Base-by-base conservation (phyloP, 2,113 vertebrate genomes). In the Tragelaphus strepsiceros region DNA sequence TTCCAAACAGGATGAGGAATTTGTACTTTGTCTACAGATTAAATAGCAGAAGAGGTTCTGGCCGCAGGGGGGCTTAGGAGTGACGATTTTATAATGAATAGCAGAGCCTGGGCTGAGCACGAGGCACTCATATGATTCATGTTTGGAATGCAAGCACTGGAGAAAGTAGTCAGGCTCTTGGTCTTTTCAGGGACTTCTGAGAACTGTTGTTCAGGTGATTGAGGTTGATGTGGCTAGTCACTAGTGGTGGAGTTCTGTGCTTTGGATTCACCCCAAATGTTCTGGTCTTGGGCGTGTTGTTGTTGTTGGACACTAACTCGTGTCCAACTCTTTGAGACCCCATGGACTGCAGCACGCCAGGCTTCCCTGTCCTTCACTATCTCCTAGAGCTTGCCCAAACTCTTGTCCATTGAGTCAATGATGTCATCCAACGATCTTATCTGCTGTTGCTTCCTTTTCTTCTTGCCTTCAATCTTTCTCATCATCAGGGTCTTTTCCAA, bases 1-100 rank as follows among this genome's bases (percentile, higher is more conserved):
- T 96, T 98, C 96, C 91, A 97, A 98, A 97, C 91, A 82, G 77
- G 93, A 80, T 53, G 77, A 89, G 71, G 91, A 93, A 82, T 88
- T 94, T 84, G 56, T 97, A 92, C 92, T 94, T 95, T 90, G 94
- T 97, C 95, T 94, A 0, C 35, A 93, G 85, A 93, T 98, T 93
- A 95, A 96, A 96, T 92, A 83, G 93, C 97, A 54, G 56, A 78
- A 90, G 96, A 89, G 83, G 8, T 9, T 10, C 87, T 32, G 93
- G n/a, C 58, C 2, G 0, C 1, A 15, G 28, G 3, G 51, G 84
- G 0, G 19, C 9, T 11, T 9, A 1, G n/a, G 96, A 96, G 94
- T 39, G 94, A 89, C 22, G 56, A 62, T 95, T 89, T 90, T 93
- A 16, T 94, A 98, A 97, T 88, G 82, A 97, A 49, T 13, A 97